These are phyloP conservation scores for Neria commutata DNA, from an alignment of 2,888 invertebrate genomes.

Conservation along the genomic window DNA sequence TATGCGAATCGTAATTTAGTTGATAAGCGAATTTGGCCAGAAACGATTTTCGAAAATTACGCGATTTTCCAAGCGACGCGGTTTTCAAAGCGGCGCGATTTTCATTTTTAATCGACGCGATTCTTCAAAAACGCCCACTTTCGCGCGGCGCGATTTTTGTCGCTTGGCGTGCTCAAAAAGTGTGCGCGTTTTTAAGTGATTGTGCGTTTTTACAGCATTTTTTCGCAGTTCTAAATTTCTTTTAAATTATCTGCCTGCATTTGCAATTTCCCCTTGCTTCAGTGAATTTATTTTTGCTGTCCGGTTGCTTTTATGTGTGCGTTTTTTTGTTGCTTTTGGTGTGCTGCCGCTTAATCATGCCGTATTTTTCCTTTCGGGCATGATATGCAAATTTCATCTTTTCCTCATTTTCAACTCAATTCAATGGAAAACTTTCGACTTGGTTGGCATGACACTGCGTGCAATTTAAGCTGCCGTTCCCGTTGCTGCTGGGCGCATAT, in stretches of 20 bases:
- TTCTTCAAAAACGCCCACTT: too few species aligned
- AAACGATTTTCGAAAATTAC: not conserved
- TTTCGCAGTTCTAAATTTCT: not conserved
- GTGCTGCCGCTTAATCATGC: not conserved
- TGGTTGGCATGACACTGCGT: too few species aligned
- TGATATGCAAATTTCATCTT: slow-evolving; percentile 37
- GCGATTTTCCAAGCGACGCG: not conserved
- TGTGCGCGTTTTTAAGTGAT: not conserved
- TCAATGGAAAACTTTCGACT: slow-evolving; percentile 49
- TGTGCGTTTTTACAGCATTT: not conserved
- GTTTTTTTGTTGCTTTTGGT: slow-evolving; percentile 3
- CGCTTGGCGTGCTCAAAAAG: too few species aligned
- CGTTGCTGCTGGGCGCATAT: slow-evolving; percentile 2
- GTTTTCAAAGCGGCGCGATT: too few species aligned
- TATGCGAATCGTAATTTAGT: slow-evolving; percentile 40
- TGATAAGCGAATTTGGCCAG: not conserved
- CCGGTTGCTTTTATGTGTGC: not conserved
- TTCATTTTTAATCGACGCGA: too few species aligned
- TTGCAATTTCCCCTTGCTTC: slow-evolving; percentile 12
- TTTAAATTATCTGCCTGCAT: not conserved
- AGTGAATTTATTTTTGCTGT: slow-evolving; percentile 15
- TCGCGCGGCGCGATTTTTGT: too few species aligned
- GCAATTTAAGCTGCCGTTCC: not conserved
- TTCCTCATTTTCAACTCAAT: slow-evolving; percentile 40
- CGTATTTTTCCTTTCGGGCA: slow-evolving; percentile 27